Conservation (phyloP, 2,888 invertebrate species). For the Melieria picta region DNA sequence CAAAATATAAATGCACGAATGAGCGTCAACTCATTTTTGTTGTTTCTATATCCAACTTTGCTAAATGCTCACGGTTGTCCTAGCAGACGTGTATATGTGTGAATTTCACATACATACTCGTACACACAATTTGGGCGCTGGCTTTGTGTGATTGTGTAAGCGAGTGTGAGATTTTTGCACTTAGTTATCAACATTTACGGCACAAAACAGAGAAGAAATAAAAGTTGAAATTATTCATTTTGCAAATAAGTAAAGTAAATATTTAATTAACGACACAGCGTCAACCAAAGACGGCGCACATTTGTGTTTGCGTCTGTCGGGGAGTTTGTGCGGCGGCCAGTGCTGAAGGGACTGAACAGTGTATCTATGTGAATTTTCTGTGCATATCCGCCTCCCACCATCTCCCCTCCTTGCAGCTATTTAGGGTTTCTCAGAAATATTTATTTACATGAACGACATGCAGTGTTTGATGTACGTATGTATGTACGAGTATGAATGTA, state of each 20-base stretch:
- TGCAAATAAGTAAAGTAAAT: constrained; percentile 60
- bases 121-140: background rate
- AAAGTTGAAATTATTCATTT: constrained; percentile 55
- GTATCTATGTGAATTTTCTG: too few species aligned
- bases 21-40: too few species aligned
- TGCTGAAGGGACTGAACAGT: too few species aligned
- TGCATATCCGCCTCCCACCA: background rate
- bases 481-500: background rate
- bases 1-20: too few species aligned
- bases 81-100: too few species aligned
- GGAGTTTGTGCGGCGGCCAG: too few species aligned
- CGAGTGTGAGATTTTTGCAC: background rate
- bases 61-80: too few species aligned
- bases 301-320: too few species aligned
- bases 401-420: background rate
- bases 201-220: background rate
- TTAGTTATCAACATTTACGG: background rate
- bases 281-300: background rate
- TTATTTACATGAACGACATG: background rate
- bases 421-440: constrained; percentile 7
- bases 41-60: too few species aligned
- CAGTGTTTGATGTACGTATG: background rate
- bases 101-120: background rate
- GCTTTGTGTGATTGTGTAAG: background rate
- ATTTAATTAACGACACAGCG: constrained; percentile 57